These are phyloP conservation scores for Rhabdomys pumilio DNA, from an alignment of 2,797 vertebrate genomes.

Conservation along the genomic window DNA sequence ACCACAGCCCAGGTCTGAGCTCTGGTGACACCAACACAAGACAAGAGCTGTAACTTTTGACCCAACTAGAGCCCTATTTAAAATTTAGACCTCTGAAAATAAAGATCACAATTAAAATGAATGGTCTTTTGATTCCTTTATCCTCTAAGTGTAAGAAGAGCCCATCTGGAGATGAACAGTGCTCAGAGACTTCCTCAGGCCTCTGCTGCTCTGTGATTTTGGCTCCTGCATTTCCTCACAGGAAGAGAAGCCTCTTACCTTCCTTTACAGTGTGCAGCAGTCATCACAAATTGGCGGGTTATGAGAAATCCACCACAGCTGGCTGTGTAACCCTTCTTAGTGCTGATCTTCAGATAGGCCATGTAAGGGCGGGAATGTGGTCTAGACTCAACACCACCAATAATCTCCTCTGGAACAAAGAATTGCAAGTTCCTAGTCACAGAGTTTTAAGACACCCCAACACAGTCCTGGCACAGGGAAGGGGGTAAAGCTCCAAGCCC, in stretches of 20 bases:
- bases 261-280: conserved; percentile 73
- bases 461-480: not conserved
- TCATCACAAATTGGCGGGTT: conserved; percentile 74
- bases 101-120: not conserved
- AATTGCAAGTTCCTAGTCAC: not conserved
- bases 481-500: not conserved
- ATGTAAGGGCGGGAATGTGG: conserved; percentile 72
- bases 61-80: not conserved
- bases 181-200: not conserved
- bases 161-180: not conserved
- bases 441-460: not conserved
- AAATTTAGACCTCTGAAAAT: not conserved
- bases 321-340: fast-evolving
- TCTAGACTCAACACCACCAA: conserved; percentile 32
- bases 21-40: not conserved
- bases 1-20: too few species aligned
- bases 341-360: conserved; percentile 62
- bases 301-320: conserved; percentile 75
- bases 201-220: not conserved
- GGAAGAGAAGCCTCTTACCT: conserved; percentile 37
- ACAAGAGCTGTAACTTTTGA: not conserved
- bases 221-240: not conserved
- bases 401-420: conserved; percentile 74
- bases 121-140: too few species aligned
- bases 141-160: not conserved